Evolutionary conservation across 2,888 invertebrate species (phyloP), one percentile per base, ranked within the genome.

Genomic region (Uropetala carovei): DNA sequence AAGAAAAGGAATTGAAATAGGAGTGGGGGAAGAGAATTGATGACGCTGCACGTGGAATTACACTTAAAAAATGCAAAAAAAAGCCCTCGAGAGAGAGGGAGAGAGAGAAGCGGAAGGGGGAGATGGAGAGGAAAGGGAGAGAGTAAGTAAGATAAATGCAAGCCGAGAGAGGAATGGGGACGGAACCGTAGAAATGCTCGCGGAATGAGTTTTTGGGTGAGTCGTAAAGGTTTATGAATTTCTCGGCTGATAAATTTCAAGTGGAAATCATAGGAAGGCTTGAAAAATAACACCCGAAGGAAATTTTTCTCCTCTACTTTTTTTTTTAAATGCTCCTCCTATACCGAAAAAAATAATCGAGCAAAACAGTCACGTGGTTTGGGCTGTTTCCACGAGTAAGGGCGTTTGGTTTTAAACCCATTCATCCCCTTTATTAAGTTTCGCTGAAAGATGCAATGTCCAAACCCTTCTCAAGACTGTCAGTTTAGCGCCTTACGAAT

Each of bases 201-300:
- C 75, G 27, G 27, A 75, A 75, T 75, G 75, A 75, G 75, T 75
- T 75, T 75, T 75, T 75, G 75, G 75, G 75, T 75, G 75, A 75
- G 75, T 27, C 10, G 27, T 27, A 27, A 22, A 75, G 75, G 75
- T 75, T 75, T 75, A 75, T 75, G 75, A 75, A 75, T 75, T 75
- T 75, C 22, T 75, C 75, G 22, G 75, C 75, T 75, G 75, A 75
- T 75, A 75, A 75, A 75, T 75, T 75, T 27, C 75, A 43, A 43
- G 43, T 43, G 43, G 43, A 43, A 43, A 43, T 43, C 43, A 14
- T 75, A 27, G 75, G 75, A 27, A 75, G 75, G 27, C 75, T 75
- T 75, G 75, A 75, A 75, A 75, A 75, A 75, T 27, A 75, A 27
- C 22, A 4, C 22, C 22, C 22, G 75, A 75, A 75, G 27, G 13